Conservation (phyloP, 2,113 vertebrate species). For the Lanius collurio region DNA sequence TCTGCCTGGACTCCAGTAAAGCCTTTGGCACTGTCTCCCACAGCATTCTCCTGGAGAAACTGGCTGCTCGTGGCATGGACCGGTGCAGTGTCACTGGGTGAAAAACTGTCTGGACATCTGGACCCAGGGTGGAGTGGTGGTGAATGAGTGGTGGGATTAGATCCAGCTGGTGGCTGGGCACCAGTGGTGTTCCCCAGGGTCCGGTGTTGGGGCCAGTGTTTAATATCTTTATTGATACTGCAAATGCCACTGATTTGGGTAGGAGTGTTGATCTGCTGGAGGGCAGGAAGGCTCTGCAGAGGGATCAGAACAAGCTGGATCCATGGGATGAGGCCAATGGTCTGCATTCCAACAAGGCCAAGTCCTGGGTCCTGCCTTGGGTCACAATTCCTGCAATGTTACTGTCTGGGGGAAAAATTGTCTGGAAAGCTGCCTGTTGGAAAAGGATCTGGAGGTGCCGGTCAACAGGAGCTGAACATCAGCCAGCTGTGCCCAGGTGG, state of each 20-base stretch:
- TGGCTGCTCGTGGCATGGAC: not conserved
- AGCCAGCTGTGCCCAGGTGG: not conserved
- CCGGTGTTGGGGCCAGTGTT: not conserved
- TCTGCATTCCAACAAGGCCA: not conserved
- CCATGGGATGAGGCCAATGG: fast-evolving
- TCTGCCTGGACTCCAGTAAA: not conserved
- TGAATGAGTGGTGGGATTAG: not conserved
- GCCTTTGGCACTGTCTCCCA: not conserved
- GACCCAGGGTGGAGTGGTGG: not conserved
- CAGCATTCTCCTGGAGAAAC: not conserved
- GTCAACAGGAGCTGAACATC: not conserved
- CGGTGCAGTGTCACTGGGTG: fast-evolving
- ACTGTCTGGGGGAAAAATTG: not conserved
- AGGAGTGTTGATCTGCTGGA: not conserved
- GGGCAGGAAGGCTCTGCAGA: not conserved
- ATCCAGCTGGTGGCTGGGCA: not conserved
- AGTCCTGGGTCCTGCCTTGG: not conserved
- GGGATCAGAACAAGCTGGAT: not conserved
- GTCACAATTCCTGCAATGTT: not conserved
- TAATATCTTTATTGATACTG: not conserved
- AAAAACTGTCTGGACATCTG: not conserved
- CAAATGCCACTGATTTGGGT: not conserved
- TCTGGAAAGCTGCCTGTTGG: not conserved
- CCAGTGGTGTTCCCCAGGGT: too few relatives aligned
- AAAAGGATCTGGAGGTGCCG: not conserved